phyloP scores from a whole-genome alignment of 2,888 invertebrate species.

The Drosophila helvetica region DNA sequence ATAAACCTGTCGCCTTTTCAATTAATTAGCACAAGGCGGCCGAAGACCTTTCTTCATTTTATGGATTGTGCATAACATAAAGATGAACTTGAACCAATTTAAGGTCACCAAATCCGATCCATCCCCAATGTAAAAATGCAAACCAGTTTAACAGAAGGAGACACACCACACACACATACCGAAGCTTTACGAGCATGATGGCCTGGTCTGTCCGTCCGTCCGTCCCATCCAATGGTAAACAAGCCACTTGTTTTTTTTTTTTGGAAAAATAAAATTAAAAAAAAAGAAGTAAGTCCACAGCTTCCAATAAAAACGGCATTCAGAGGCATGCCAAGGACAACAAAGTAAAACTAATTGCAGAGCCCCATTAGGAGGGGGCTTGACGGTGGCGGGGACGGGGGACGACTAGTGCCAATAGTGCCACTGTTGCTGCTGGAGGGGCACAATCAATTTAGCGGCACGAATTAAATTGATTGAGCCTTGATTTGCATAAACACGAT shows the following conservation, averaged over 20 bases:
- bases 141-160: conserved; percentile 69
- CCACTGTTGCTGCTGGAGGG: conserved; percentile 5
- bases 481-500: conserved; percentile 46
- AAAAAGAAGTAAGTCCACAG: conserved; percentile 53
- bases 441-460: conserved; percentile 50
- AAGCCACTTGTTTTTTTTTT: conserved; percentile 46
- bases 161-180: conserved; percentile 29
- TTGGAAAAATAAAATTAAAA: not conserved
- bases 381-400: not conserved
- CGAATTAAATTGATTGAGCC: conserved; percentile 47
- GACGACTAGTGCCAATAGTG: not conserved
- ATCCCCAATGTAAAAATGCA: conserved; percentile 66
- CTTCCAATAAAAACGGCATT: conserved; percentile 27
- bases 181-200: conserved; percentile 27
- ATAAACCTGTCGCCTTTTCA: conserved; percentile 24
- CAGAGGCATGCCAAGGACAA: conserved; percentile 65
- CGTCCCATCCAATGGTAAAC: conserved; percentile 56
- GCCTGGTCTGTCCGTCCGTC: not conserved
- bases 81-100: conserved; percentile 76
- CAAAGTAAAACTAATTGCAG: conserved; percentile 28
- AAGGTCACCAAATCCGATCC: conserved; percentile 43
- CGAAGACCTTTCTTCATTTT: conserved; percentile 38
- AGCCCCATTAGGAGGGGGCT: conserved; percentile 13
- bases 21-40: conserved; percentile 66
- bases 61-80: conserved; percentile 70